These are phyloP conservation scores for Pituophis catenifer DNA, from an alignment of 2,113 vertebrate genomes.

Conservation along the genomic window DNA sequence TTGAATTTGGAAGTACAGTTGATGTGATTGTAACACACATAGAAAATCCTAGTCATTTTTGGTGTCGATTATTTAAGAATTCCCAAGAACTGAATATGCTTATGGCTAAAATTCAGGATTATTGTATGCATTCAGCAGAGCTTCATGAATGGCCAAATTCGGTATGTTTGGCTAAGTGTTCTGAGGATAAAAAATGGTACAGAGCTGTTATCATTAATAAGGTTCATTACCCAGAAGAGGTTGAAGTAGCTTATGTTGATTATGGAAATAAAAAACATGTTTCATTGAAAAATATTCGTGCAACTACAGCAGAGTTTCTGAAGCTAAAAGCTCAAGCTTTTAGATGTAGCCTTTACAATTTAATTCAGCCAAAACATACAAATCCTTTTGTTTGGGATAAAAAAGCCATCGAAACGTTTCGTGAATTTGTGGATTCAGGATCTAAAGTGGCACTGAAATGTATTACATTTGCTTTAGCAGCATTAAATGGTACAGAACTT, in stretches of 20 bases:
- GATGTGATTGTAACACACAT: constrained; percentile 79
- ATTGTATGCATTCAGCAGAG: constrained; percentile 68
- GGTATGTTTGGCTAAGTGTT: constrained; percentile 81
- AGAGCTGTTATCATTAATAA: constrained; percentile 80
- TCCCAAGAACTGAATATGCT: constrained; percentile 67
- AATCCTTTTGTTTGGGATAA: constrained; percentile 79
- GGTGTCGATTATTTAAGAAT: constrained; percentile 84
- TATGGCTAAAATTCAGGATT: constrained; percentile 83
- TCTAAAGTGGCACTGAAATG: constrained; percentile 78
- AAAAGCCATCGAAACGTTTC: constrained; percentile 72
- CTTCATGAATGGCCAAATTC: constrained; percentile 63
- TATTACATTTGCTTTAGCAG: constrained; percentile 86
- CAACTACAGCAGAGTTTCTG: constrained; percentile 74
- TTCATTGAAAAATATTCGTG: constrained; percentile 72
- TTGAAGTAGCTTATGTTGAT: constrained; percentile 84
- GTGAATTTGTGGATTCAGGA: constrained; percentile 74
- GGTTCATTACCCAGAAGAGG: constrained; percentile 53
- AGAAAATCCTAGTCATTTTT: constrained; percentile 85
- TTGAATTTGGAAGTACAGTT: constrained; percentile 83
- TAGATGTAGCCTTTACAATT: constrained; percentile 88
- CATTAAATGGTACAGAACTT: constrained; percentile 69
- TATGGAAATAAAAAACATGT: constrained; percentile 81
- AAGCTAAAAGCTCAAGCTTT: constrained; percentile 83
- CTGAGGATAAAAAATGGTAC: constrained; percentile 80
- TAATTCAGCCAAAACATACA: constrained; percentile 70